These are phyloP conservation scores for Xestia c-nigrum DNA, from an alignment of 2,888 invertebrate species.

Conservation along the genomic window DNA sequence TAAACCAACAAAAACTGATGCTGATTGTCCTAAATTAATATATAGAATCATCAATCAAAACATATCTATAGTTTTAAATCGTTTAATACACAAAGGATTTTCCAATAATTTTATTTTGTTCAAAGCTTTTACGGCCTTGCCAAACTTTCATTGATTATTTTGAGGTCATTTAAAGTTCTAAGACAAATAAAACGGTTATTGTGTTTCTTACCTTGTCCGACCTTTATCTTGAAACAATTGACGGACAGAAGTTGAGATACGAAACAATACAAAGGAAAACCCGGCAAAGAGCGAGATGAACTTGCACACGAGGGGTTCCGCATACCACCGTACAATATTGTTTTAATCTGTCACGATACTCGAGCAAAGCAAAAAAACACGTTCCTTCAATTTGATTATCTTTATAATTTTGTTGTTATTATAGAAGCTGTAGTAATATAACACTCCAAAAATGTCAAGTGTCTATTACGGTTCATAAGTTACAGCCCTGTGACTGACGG, in stretches of 20 bases:
- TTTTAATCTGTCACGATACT: neutral
- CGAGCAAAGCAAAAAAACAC: neutral
- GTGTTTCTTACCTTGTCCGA: neutral
- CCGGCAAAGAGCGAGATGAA: neutral
- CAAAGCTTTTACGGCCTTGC: neutral
- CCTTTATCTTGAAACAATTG: constrained; percentile 44
- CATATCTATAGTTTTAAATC: neutral
- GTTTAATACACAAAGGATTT: neutral
- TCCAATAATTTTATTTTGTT: neutral
- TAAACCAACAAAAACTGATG: neutral
- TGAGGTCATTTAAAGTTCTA: constrained; percentile 20
- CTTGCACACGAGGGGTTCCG: neutral
- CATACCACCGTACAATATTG: neutral
- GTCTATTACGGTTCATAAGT: neutral
- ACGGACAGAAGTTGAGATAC: constrained; percentile 15
- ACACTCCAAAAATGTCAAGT: neutral
- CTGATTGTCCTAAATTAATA: too few relatives aligned
- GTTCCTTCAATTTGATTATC: neutral
- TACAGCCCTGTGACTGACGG: neutral
- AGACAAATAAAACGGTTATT: constrained; percentile 19
- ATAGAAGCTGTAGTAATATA: neutral
- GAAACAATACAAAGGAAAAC: constrained; percentile 19
- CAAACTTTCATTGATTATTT: constrained; percentile 4
- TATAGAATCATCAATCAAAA: neutral
- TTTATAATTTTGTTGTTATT: neutral